phyloP scores from a whole-genome alignment of 2,797 vertebrate genomes.

The Antrozous pallidus region DNA sequence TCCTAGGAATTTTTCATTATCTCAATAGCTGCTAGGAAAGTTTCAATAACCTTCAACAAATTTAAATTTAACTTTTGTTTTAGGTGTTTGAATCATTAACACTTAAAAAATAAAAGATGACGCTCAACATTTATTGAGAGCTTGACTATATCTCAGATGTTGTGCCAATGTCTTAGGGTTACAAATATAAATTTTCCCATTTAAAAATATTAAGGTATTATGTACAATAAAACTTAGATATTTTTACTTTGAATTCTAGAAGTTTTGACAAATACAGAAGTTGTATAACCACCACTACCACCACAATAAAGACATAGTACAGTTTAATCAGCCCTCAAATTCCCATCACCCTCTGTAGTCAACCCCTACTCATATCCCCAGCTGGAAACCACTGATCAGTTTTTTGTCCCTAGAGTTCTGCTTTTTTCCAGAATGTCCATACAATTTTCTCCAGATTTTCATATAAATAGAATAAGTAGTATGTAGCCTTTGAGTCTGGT shows the following conservation, averaged over 20 bases:
- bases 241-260: neutral
- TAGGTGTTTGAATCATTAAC: neutral
- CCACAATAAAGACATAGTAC: neutral
- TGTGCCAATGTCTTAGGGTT: neutral
- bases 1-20: neutral
- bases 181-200: neutral
- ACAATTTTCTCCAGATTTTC: neutral
- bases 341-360: neutral
- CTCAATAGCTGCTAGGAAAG: neutral
- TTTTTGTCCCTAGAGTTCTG: neutral
- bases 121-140: neutral
- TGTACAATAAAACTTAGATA: neutral
- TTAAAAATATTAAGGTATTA: neutral
- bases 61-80: neutral
- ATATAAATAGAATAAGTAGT: neutral
- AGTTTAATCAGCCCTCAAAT: neutral
- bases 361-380: neutral
- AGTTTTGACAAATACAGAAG: neutral
- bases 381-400: neutral
- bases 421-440: neutral
- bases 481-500: neutral
- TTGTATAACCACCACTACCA: neutral
- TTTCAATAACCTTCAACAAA: neutral
- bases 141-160: neutral
- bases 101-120: neutral